Evolutionary conservation across 2,113 vertebrate species (phyloP).

Genomic region (Trichechus manatus): DNA sequence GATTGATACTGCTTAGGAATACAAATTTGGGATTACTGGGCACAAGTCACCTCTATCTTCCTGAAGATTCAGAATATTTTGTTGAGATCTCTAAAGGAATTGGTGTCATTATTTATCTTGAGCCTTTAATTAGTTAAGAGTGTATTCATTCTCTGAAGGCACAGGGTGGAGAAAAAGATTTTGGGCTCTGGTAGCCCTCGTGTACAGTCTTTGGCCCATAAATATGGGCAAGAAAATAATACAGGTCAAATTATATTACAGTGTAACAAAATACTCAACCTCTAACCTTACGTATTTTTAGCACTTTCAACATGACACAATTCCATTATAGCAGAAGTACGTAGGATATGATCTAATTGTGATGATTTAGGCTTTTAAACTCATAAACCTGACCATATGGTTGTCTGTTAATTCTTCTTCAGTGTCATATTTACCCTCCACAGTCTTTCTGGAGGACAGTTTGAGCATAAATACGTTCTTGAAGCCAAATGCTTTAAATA

Average conservation of each 20-base stretch:
- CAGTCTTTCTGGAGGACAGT: background rate
- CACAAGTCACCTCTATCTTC: background rate
- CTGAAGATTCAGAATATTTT: slow-evolving; percentile 34
- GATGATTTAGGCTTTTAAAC: background rate
- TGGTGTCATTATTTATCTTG: background rate
- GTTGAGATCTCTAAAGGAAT: background rate
- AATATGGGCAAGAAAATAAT: slow-evolving; percentile 6
- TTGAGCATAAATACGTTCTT: background rate
- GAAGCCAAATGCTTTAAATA: slow-evolving; percentile 2
- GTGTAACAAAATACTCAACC: background rate
- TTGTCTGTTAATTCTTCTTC: background rate
- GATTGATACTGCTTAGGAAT: background rate
- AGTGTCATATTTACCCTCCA: background rate
- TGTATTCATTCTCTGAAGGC: background rate
- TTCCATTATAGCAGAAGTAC: background rate
- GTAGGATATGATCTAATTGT: background rate
- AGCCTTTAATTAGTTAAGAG: background rate
- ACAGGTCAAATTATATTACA: background rate
- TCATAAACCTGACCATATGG: background rate
- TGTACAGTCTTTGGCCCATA: background rate
- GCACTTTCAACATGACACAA: background rate
- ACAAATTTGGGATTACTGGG: too few relatives aligned
- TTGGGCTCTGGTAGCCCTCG: background rate
- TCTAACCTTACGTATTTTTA: background rate
- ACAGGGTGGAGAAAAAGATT: background rate